Evolutionary conservation across 1,140 invertebrate genomes (phyloP).

Genomic region (Bombus confusus): DNA sequence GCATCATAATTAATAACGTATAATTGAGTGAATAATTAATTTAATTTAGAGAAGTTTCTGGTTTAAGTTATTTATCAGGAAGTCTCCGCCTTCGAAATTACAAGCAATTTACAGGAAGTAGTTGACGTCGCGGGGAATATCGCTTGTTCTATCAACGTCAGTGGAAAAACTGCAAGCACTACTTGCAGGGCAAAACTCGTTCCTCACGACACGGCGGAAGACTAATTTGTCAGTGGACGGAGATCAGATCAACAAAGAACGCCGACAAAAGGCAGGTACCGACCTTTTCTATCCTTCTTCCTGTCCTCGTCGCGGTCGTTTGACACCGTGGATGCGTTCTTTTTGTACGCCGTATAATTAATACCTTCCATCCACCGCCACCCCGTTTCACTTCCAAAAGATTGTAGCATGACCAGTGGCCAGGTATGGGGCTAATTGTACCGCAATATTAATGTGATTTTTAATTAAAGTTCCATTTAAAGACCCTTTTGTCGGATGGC

Average conservation of each 20-base stretch:
- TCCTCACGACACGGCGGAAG: neutral
- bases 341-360: conserved; percentile 60
- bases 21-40: neutral
- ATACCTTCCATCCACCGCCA: conserved; percentile 35
- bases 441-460: conserved; percentile 72
- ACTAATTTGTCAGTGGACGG: conserved; percentile 46
- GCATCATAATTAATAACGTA: too few relatives aligned
- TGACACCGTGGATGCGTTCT: conserved; percentile 34
- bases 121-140: neutral
- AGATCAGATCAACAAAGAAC: conserved; percentile 50
- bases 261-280: conserved; percentile 22
- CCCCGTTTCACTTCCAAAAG: neutral
- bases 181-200: neutral
- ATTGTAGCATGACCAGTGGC: conserved; percentile 15
- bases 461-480: conserved; percentile 72
- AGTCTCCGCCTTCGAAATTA: neutral
- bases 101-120: neutral
- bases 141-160: neutral
- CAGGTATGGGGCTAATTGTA: conserved; percentile 66
- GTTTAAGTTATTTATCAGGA: neutral
- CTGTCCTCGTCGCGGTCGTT: conserved; percentile 23
- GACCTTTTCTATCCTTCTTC: conserved; percentile 16
- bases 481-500: conserved; percentile 1
- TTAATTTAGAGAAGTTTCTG: neutral
- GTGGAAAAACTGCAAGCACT: conserved; percentile 2